A percentile compares a stretch with the other conserved stretches of the same genome.
These are phyloP conservation scores for Scleropages formosus DNA, from an alignment of 2,797 vertebrate species.

Conservation along the genomic window DNA sequence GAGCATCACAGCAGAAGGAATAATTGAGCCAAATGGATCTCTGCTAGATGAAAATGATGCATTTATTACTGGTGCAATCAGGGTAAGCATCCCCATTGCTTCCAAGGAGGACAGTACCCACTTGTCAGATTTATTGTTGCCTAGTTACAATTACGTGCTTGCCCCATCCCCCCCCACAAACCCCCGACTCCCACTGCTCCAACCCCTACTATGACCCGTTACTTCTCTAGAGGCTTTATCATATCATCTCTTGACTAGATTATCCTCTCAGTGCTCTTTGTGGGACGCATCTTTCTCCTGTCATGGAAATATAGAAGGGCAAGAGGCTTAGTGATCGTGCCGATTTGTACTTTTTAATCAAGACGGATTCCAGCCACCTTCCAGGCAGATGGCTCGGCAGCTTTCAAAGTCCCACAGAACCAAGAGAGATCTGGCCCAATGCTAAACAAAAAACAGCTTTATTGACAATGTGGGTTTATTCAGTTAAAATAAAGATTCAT, in stretches of 20 bases:
- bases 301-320: slow-evolving; percentile 23
- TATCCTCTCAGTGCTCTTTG: slow-evolving; percentile 8
- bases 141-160: slow-evolving; percentile 12
- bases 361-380: slow-evolving; percentile 19
- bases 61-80: not conserved
- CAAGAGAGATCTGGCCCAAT: not conserved
- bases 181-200: too few species aligned
- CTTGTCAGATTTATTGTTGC: slow-evolving; percentile 9
- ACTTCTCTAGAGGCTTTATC: slow-evolving; percentile 12
- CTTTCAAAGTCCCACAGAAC: not conserved
- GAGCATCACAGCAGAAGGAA: not conserved
- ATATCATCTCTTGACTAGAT: slow-evolving; percentile 12
- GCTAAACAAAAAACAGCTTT: slow-evolving; percentile 11
- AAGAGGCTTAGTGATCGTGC: slow-evolving; percentile 13
- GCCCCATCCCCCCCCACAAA: not conserved
- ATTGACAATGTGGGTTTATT: not conserved
- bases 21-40: slow-evolving; percentile 2
- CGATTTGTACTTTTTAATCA: slow-evolving; percentile 28
- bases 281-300: not conserved
- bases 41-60: slow-evolving; percentile 5
- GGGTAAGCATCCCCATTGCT: not conserved
- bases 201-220: not conserved
- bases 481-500: not conserved
- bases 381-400: slow-evolving; percentile 18
- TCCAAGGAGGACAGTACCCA: not conserved